A percentile compares a stretch with the other conserved stretches of the same genome.
These are phyloP conservation scores for Acanthochromis polyacanthus DNA, from an alignment of 2,113 vertebrate genomes.

Conservation along the genomic window DNA sequence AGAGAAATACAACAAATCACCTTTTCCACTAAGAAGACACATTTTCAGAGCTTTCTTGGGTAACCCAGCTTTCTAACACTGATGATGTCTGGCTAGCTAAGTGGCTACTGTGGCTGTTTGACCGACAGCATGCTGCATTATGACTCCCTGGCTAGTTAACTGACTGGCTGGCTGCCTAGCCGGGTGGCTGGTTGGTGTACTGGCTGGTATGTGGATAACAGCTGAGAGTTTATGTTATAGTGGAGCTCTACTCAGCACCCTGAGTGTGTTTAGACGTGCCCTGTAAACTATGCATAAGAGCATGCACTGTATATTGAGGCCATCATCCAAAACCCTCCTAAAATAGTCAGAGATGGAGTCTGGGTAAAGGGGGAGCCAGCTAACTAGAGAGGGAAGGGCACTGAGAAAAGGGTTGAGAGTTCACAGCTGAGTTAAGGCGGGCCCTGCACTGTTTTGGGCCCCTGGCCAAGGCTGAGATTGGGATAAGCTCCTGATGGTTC, in stretches of 20 bases:
- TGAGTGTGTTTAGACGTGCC: slow-evolving; percentile 66
- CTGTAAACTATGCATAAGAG: slow-evolving; percentile 69
- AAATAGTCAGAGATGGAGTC: slow-evolving; percentile 63
- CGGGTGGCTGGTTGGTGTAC: slow-evolving; percentile 39
- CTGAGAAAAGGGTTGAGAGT: slow-evolving; percentile 71
- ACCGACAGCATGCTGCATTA: slow-evolving; percentile 32
- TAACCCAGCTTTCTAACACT: slow-evolving; percentile 35
- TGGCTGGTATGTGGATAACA: slow-evolving; percentile 51
- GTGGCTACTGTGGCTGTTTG: slow-evolving; percentile 27
- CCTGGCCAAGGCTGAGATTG: slow-evolving; percentile 71
- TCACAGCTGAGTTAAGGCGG: slow-evolving; percentile 73
- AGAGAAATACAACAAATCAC: slow-evolving; percentile 22
- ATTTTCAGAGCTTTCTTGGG: slow-evolving; percentile 22
- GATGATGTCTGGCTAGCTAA: slow-evolving; percentile 12
- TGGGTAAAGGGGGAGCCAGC: slow-evolving; percentile 34
- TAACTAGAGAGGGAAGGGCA: slow-evolving; percentile 44
- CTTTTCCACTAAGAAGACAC: slow-evolving; percentile 26
- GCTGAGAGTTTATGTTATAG: slow-evolving; percentile 65
- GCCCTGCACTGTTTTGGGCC: slow-evolving; percentile 61
- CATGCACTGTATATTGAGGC: slow-evolving; percentile 47
- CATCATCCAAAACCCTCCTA: slow-evolving; percentile 51
- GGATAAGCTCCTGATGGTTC: slow-evolving; percentile 77
- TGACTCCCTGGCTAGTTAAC: slow-evolving; percentile 27
- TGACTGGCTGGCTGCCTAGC: slow-evolving; percentile 23
- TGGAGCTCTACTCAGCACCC: slow-evolving; percentile 55